phyloP scores from a whole-genome alignment of 1,140 invertebrate species.

The Calycopis cecrops region DNA sequence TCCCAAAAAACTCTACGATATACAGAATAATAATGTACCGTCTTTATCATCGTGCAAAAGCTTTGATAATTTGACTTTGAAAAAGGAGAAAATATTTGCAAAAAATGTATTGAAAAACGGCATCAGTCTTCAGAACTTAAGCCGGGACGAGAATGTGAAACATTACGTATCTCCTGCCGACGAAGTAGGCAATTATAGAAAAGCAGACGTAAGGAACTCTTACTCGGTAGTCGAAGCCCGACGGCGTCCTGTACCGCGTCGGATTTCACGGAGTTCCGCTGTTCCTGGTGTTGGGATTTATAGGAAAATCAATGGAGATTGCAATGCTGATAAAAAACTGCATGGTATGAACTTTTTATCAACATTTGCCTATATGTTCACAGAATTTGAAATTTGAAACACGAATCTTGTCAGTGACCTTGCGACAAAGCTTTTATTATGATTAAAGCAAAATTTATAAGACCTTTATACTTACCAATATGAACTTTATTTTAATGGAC shows the following conservation, averaged over 20 bases:
- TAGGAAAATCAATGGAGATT: slow-evolving; percentile 49
- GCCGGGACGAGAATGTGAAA: slow-evolving; percentile 51
- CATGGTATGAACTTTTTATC: slow-evolving; percentile 2
- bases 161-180: slow-evolving; percentile 51
- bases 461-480: no score
- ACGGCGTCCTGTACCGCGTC: slow-evolving; percentile 40
- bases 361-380: neutral
- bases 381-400: neutral
- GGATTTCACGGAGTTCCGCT: slow-evolving; percentile 38
- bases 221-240: slow-evolving; percentile 58
- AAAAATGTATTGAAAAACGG: slow-evolving; percentile 53
- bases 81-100: slow-evolving; percentile 29
- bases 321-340: slow-evolving; percentile 11
- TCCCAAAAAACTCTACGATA: slow-evolving; percentile 54
- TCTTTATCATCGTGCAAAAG: slow-evolving; percentile 57
- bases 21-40: slow-evolving; percentile 58
- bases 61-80: slow-evolving; percentile 59
- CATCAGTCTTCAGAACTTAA: slow-evolving; percentile 58
- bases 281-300: slow-evolving; percentile 57
- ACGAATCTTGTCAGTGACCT: neutral
- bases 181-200: slow-evolving; percentile 33
- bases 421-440: no score
- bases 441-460: no score
- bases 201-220: slow-evolving; percentile 51
- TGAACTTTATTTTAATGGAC: no score